Evolutionary conservation across 2,113 vertebrate genomes (phyloP), one percentile per base, ranked within the genome.

Genomic region (Peromyscus polionotus): DNA sequence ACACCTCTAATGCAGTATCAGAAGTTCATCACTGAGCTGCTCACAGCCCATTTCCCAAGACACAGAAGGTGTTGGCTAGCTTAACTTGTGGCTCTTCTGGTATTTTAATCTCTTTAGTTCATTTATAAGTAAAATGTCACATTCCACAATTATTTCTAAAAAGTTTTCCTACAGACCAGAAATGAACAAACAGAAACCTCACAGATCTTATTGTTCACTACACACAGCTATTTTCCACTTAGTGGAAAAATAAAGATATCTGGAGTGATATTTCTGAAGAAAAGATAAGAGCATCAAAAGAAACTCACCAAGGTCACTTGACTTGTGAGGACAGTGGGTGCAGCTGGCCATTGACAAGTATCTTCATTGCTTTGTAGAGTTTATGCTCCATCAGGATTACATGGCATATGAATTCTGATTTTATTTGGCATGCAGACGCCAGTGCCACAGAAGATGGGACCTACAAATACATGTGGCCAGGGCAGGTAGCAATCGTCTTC

Each of bases 11-110:
- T 68, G 31, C 54, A 54, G 7, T 5, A 61, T 16, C 16, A 24
- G 65, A 13, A 8, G 31, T 5, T 20, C 51, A 6, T 48, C 26
- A 51, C 28, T 61, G 0, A 1, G 4, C 17, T 13, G 7, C 1
- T 59, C 20, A 63, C 5, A 13, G 1, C 39, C 17, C 63, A 57
- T 86, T 77, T 33, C 57, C 36, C 81, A 80, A 70, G 17, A n/a
- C 2, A 48, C 45, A 16, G 16, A 77, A 75, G 51, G 36, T 24
- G 7, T 19, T 31, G 63, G 26, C 0, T 31, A 54, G 13, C 5
- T 88, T 90, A 68, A 42, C 68, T 3, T 45, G 1, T 51, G 28
- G 63, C 11, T 95, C 16, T 54, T 94, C 36, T 8, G 8, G 3
- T 8, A n/a, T 59, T 72, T n/a, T 80, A 31, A 1, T 36, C 45